Base-by-base conservation (phyloP, 1,140 invertebrate species). In the Lysiphlebus fabarum region DNA sequence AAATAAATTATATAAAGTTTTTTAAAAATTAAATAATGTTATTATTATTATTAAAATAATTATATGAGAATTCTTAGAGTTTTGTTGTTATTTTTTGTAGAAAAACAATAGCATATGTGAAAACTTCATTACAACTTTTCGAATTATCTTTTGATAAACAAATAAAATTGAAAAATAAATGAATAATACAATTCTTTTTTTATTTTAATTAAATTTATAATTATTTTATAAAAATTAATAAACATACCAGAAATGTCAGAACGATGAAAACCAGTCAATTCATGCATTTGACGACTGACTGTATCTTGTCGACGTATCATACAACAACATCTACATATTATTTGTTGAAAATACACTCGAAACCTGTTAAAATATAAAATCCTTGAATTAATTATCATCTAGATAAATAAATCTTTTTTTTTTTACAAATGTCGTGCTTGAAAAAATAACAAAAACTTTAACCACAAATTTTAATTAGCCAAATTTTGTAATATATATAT, bases 291-390 rank as follows among this genome's bases (percentile, higher is more conserved):
- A 38, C 47, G 65, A 9, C 40, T 58, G 11, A 40, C 43, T 12
- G 60, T 40, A 11, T 68, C 63, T n/a, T 48, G 47, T 0, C 48
- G 56, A 55, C 56, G 56, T 38, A 67, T 53, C 51, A 65, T 9
- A 37, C 69, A 66, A 53, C 74, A 81, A 50, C 72, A 78, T 63
- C 75, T 82, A 55, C 81, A 83, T 40, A 83, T 78, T 38, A 82
- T 73, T 56, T 78, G 69, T 63, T 82, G 79, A 59, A 83, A 83
- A 62, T 83, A 83, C 58, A 83, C 70, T 50, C 81, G 79, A 65
- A 83, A 83, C 63, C 82, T 83, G 67, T 14, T 40, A 26, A 17
- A 68, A 70, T 42, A 65, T 36, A 44, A 10, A 33, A 8, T 26
- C 14, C n/a, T 47, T 26, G 1, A 36, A 9, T 34, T 49, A 10